Evolutionary conservation across 2,888 invertebrate genomes (phyloP), one percentile per base, ranked within the genome.

Genomic region (Adelognathus sp.): DNA sequence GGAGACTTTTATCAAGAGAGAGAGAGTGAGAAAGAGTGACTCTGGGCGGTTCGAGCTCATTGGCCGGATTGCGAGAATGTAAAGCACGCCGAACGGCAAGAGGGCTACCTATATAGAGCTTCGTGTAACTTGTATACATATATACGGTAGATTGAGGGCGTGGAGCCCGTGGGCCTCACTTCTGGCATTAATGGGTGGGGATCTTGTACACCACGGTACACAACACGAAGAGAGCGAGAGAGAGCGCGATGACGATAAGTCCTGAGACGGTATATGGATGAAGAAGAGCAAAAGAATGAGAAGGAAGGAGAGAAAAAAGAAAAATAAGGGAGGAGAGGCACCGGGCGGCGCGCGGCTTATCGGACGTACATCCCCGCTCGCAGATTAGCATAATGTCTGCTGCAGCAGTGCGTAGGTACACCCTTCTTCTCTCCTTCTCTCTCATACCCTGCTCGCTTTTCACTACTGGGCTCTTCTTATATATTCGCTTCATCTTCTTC

Each of bases 371-470:
- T 90, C 90, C 90, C 88, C 88, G 86, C 89, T 87, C 86, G 88
- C 85, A 89, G 89, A 90, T 90, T 90, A 90, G 90, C 90, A 90
- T 90, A 90, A 90, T 90, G 90, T 89, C 89, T 88, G 90, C 88
- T 85, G 87, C 69, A 39, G 61, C 80, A 63, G 78, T 80, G 80
- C 79, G 80, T 80, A 79, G 72, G 66, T 81, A 64, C 69, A 50
- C 50, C 69, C 60, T 61, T 58, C 29, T 36, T 14, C 39, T 31
- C 18, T 33, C 36, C 21, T 16, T 18, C 29, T 11, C 33, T 50
- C 24, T 66, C 50, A 21, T 52, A 27, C 46, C n/a, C 21, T 21
- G 60, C 54, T n/a, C 16, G 11, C 58, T n/a, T 18, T 29, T 70
- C 39, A 29, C 54, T 58, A 21, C 36, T 39, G 6, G 14, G 31